Percentiles rank a stretch among this genome's conserved stretches.
phyloP scores from a whole-genome alignment of 2,888 invertebrate genomes.

The Bombyx huttoni region DNA sequence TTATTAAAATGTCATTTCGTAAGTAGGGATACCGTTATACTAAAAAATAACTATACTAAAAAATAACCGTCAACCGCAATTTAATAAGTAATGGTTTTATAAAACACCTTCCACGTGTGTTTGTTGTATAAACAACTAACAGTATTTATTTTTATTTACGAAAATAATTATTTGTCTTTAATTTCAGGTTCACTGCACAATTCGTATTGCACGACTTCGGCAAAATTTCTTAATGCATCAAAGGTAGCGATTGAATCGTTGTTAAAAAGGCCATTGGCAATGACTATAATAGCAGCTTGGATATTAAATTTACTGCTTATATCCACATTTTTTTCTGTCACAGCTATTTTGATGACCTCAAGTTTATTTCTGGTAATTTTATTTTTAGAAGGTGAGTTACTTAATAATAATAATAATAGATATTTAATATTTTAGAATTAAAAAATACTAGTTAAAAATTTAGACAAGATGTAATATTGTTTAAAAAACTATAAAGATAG shows the following conservation, averaged over 20 bases:
- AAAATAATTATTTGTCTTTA: neutral
- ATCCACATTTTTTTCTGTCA: slow-evolving; percentile 17
- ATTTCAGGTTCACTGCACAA: slow-evolving; percentile 18
- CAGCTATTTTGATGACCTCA: slow-evolving; percentile 17
- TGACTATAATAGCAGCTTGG: slow-evolving; percentile 20
- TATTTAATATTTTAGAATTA: neutral
- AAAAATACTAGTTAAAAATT: no score
- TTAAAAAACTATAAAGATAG: no score
- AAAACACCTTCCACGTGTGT: no score
- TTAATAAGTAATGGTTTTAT: no score
- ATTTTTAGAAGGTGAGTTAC: slow-evolving; percentile 34
- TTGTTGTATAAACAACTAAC: neutral
- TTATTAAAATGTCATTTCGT: slow-evolving; percentile 29
- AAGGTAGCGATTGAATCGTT: slow-evolving; percentile 7
- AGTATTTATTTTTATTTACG: neutral
- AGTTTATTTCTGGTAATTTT: slow-evolving; percentile 21
- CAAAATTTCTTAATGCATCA: slow-evolving; percentile 6
- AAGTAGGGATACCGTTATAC: slow-evolving; percentile 14
- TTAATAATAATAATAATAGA: neutral
- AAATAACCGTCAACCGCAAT: no score
- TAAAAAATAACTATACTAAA: no score
- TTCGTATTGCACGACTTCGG: slow-evolving; percentile 9
- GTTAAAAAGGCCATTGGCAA: slow-evolving; percentile 26
- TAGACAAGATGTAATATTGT: no score
- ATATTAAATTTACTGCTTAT: slow-evolving; percentile 13